phyloP scores from a whole-genome alignment of 2,797 vertebrate species.

The Galaxias olidus region DNA sequence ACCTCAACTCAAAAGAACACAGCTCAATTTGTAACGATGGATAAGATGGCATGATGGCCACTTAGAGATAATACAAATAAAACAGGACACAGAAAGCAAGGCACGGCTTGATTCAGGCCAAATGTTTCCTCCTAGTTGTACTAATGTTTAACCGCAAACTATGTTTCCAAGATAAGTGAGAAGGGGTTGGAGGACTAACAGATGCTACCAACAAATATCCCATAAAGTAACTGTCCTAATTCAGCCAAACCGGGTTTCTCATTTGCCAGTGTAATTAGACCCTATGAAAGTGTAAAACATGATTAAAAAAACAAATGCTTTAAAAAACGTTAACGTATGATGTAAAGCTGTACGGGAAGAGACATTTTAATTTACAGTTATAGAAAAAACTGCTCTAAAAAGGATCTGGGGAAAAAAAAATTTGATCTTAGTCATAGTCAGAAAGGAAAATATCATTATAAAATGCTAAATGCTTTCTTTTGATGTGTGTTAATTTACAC shows the following conservation, averaged over 20 bases:
- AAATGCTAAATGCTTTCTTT: constrained; percentile 2
- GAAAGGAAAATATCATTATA: neutral
- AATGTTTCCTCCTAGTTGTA: neutral
- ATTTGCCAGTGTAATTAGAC: too few species aligned
- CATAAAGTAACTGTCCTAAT: too few species aligned
- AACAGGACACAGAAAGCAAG: neutral
- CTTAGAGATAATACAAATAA: neutral
- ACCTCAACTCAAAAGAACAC: neutral
- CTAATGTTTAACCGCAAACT: neutral
- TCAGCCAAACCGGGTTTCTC: too few species aligned
- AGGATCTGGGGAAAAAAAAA: too few species aligned
- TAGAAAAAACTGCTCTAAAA: too few species aligned
- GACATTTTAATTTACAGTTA: too few species aligned
- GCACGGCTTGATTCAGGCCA: neutral
- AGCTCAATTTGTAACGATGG: neutral
- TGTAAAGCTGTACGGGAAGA: too few species aligned
- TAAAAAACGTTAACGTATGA: too few species aligned
- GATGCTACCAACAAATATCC: too few species aligned
- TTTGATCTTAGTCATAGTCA: neutral
- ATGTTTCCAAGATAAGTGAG: neutral
- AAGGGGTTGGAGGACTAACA: neutral
- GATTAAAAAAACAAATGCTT: too few species aligned
- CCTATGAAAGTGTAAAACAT: too few species aligned
- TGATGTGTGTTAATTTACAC: neutral
- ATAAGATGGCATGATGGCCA: neutral